A percentile compares a stretch with the other conserved stretches of the same genome.
phyloP scores from a whole-genome alignment of 92 coral and sea anemone genomes.

The Umimayanthus kanabou region DNA sequence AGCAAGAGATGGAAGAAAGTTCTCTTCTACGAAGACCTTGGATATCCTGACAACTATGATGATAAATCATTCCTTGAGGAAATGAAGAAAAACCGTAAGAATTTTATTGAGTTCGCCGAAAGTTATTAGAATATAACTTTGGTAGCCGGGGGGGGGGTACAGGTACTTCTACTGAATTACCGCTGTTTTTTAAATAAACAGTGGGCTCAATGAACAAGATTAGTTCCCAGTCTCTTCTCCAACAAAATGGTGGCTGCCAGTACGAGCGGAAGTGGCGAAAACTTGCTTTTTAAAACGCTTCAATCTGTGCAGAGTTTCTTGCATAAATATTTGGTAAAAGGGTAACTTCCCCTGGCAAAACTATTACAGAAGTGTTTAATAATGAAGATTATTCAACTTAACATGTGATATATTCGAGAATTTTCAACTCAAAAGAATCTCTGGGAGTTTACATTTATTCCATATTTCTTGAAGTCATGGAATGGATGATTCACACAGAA shows the following conservation, averaged over 20 bases:
- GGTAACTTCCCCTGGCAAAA: background rate
- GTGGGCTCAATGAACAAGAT: background rate
- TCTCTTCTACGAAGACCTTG: constrained; percentile 87
- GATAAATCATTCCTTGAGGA: constrained; percentile 91
- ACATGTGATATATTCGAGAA: background rate
- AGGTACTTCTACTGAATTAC: too few species aligned
- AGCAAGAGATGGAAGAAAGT: constrained; percentile 82
- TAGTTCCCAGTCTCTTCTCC: background rate
- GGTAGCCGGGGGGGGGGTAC: too few species aligned
- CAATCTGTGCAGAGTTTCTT: too few species aligned
- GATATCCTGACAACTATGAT: constrained; percentile 95
- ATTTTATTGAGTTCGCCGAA: background rate
- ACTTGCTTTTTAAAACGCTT: too few species aligned
- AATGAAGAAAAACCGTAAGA: constrained; percentile 89
- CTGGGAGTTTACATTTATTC: background rate
- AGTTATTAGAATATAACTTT: too few species aligned
- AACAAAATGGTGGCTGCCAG: background rate
- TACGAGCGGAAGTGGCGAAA: too few species aligned
- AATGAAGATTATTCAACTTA: background rate
- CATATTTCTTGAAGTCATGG: constrained; percentile 45
- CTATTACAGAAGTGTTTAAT: background rate
- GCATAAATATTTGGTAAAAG: background rate
- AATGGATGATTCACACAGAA: constrained; percentile 56
- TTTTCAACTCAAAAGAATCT: background rate
- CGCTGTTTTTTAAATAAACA: constrained; percentile 1